Percentiles rank a stretch among this genome's conserved stretches.
Conservation (phyloP, 2,113 vertebrate species). For the Corydoras maculifer region DNA sequence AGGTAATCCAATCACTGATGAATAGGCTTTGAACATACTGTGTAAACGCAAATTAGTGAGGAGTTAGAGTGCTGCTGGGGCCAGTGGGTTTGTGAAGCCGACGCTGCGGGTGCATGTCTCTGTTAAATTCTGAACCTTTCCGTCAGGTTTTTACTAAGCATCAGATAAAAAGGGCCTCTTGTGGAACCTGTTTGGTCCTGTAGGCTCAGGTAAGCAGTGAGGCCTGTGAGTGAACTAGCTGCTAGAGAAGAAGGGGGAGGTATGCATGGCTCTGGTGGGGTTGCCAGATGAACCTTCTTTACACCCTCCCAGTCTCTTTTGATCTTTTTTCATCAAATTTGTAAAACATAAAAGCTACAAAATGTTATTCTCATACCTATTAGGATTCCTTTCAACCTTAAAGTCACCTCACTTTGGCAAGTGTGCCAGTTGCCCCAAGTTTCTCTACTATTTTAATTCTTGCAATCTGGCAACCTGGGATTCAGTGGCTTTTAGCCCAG, state of each 20-base stretch:
- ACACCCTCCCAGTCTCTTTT: background rate
- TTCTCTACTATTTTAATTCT: background rate
- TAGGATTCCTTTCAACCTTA: no score
- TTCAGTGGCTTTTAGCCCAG: constrained; percentile 38
- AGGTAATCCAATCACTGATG: constrained; percentile 16
- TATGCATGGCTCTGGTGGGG: background rate
- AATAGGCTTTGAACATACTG: background rate
- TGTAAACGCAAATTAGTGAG: constrained; percentile 16
- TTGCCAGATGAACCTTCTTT: background rate
- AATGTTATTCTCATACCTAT: no score
- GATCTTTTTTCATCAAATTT: background rate
- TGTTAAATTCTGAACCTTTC: background rate
- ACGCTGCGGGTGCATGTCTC: no score
- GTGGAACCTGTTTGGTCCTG: constrained; percentile 24
- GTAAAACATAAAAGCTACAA: background rate
- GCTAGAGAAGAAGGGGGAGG: constrained; percentile 36
- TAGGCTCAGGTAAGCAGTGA: constrained; percentile 21
- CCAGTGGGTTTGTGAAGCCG: background rate
- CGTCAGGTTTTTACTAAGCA: constrained; percentile 2
- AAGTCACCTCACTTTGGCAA: no score
- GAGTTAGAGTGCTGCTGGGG: no score
- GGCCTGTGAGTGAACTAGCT: constrained; percentile 10
- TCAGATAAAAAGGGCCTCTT: constrained; percentile 20
- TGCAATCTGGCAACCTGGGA: constrained; percentile 26
- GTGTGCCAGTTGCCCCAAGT: no score